Evolutionary conservation across 2,113 vertebrate species (phyloP), one percentile per base, ranked within the genome.

Genomic region (Entosphenus tridentatus): DNA sequence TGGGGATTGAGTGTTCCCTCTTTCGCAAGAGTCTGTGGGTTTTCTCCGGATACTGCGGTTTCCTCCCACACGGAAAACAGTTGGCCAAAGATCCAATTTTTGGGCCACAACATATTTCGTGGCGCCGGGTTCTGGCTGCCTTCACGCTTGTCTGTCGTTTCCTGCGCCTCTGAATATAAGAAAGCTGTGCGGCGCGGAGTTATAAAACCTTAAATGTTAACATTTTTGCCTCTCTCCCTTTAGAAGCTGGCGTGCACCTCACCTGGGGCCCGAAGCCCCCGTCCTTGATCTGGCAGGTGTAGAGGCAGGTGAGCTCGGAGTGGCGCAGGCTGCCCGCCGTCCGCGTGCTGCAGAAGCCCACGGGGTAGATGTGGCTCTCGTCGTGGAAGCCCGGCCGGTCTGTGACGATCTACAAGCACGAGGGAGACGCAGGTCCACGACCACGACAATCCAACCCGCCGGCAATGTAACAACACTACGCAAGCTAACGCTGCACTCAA

Each of bases 281-380:
- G 0, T 89, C 87, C 73, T 88, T 89, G 74, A 90, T 88, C 74
- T 88, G 88, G 74, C 87, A 92, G 67, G 87, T 90, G 69, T 88
- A 90, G 1, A 90, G 82, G 73, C 87, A 87, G 78, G 83, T 82
- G 75, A 81, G 84, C 56, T 82, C 82, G 0, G 85, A 82, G 73
- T 70, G 80, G 72, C 80, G 85, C 81, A 84, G 82, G 73, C 88
- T 86, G 75, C 82, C 81, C 12, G 82, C 87, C 10, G 84, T 69
- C 8, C 87, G 78, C 0, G 87, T 92, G 75, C 87, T 90, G 79
- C 87, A 88, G 79, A 86, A 90, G 21, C 88, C 87, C 72, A 86
- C 88, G 0, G 88, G 87, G 72, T 87, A 92, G 77, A 90, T 88
- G 73, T 85, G 82, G 10, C 67, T 77, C 74, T 86, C 83, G 11